A percentile compares a stretch with the other conserved stretches of the same genome.
Conservation (phyloP, 2,113 vertebrate species). For the Cyphomyrus plagiostoma region DNA sequence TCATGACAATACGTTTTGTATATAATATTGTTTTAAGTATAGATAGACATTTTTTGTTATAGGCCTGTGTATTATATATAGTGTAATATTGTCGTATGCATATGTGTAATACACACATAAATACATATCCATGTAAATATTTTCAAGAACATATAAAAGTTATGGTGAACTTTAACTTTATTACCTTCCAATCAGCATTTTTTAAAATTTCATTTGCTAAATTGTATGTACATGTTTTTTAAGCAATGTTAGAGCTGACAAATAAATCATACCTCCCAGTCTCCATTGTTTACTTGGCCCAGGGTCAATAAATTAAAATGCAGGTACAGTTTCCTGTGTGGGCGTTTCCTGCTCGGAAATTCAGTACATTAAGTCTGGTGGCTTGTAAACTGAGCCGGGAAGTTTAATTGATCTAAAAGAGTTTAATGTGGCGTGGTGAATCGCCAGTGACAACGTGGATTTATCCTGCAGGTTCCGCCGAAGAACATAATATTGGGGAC, state of each 20-base stretch:
- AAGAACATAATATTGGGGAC: constrained; percentile 64
- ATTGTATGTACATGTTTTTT: constrained; percentile 18
- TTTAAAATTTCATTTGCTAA: background rate
- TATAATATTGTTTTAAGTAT: background rate
- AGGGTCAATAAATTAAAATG: constrained; percentile 47
- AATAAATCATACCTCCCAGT: constrained; percentile 42
- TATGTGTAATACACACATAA: background rate
- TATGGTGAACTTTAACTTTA: background rate
- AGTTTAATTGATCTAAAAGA: constrained; percentile 73
- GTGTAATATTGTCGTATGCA: background rate
- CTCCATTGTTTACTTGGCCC: constrained; percentile 44
- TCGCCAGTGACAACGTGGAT: constrained; percentile 64
- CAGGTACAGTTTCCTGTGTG: constrained; percentile 39
- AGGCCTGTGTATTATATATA: background rate
- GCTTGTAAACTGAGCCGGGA: constrained; percentile 69
- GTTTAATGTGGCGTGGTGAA: constrained; percentile 74
- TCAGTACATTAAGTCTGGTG: constrained; percentile 54
- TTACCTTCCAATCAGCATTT: background rate
- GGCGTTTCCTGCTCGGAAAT: constrained; percentile 42
- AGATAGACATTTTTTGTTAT: background rate
- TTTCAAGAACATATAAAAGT: background rate
- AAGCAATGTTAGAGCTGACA: constrained; percentile 22
- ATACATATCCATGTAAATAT: background rate
- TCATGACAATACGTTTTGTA: background rate
- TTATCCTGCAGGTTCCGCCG: constrained; percentile 57